These are phyloP conservation scores for Pyrrhura leucotis DNA, from an alignment of 2,797 vertebrate species.

Conservation along the genomic window DNA sequence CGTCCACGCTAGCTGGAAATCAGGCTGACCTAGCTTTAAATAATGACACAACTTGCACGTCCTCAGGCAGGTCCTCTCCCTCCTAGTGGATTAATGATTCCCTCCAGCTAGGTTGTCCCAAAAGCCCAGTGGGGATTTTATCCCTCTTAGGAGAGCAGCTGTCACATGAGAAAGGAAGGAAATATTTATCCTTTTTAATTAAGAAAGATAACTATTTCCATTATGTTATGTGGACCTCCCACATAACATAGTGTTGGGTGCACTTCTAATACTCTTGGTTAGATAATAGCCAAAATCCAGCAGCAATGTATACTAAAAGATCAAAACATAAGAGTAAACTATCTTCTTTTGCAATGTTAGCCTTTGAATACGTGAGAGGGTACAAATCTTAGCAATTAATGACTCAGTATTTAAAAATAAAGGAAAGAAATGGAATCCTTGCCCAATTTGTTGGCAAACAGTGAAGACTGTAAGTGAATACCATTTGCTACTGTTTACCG, in stretches of 20 bases:
- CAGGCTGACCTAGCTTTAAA: background rate
- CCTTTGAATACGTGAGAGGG: background rate
- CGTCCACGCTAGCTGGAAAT: background rate
- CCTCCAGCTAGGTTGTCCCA: background rate
- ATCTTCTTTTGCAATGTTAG: background rate
- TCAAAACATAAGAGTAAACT: background rate
- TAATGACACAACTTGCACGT: background rate
- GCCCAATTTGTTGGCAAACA: conserved; percentile 30
- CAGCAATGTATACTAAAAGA: background rate
- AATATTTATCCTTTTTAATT: conserved; percentile 59
- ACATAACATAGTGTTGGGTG: background rate
- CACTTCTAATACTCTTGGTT: background rate
- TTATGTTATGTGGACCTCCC: conserved; percentile 40
- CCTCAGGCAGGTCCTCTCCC: background rate
- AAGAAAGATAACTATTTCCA: conserved; percentile 46
- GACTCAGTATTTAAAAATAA: conserved; percentile 37
- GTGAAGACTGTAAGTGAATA: background rate
- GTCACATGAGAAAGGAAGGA: conserved; percentile 34
- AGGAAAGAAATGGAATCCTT: conserved; percentile 16
- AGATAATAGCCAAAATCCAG: background rate
- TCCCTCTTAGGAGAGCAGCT: conserved; percentile 19
- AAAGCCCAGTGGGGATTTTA: conserved; percentile 12
- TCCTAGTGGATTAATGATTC: background rate
- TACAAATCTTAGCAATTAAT: conserved; percentile 8
- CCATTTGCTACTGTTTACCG: conserved; percentile 21